These are phyloP conservation scores for Arnoldichthys spilopterus DNA, from an alignment of 2,797 vertebrate genomes.

Conservation along the genomic window DNA sequence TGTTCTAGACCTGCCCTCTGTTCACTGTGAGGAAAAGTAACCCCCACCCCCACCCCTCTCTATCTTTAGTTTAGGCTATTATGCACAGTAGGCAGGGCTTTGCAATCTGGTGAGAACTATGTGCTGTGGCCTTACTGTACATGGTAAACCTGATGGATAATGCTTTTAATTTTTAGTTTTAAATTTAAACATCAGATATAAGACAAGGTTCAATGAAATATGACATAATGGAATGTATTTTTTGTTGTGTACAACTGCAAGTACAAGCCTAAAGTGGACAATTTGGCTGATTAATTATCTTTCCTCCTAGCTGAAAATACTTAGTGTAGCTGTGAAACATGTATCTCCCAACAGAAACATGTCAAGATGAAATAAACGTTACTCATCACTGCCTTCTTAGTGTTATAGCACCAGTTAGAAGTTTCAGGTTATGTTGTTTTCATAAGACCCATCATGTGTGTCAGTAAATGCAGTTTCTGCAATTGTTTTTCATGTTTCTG, in stretches of 20 bases:
- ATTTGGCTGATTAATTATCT: neutral
- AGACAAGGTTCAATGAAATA: neutral
- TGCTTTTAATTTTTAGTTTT: no score
- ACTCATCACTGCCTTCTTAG: no score
- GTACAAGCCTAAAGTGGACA: neutral
- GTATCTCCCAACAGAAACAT: no score
- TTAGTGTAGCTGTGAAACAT: no score
- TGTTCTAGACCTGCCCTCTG: slow-evolving; percentile 31
- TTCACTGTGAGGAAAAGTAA: slow-evolving; percentile 51
- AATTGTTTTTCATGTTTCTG: no score
- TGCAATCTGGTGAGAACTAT: slow-evolving; percentile 10
- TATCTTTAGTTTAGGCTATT: slow-evolving; percentile 47
- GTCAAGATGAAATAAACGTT: no score
- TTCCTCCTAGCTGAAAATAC: no score
- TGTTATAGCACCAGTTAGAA: no score
- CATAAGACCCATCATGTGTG: no score
- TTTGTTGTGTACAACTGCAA: no score
- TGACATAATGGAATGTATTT: neutral
- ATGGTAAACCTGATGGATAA: neutral
- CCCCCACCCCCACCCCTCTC: slow-evolving; percentile 31
- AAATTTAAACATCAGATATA: neutral
- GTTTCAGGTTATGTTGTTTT: no score
- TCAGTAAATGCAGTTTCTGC: no score
- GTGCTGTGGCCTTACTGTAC: neutral
- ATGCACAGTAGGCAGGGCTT: neutral